Evolutionary conservation across 2,797 vertebrate species (phyloP).

Genomic region (Clarias pachynema): DNA sequence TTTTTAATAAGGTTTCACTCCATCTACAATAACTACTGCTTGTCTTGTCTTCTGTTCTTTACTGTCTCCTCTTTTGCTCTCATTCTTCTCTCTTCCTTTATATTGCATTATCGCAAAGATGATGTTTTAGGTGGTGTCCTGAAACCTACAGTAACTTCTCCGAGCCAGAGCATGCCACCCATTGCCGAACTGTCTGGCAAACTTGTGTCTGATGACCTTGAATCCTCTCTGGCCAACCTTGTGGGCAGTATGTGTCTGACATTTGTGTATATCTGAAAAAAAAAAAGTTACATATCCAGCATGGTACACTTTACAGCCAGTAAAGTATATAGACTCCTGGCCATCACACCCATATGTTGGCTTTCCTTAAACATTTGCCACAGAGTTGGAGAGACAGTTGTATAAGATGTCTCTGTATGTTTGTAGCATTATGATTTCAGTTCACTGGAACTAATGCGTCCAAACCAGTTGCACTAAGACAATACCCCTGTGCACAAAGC

Average conservation of each 20-base stretch:
- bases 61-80: conserved; percentile 27
- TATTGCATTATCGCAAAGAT: conserved; percentile 75
- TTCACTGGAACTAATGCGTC: not conserved
- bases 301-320: not conserved
- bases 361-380: not conserved
- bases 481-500: not conserved
- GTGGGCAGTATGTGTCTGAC: conserved; percentile 88
- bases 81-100: conserved; percentile 32
- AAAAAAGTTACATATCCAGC: not conserved
- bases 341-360: not conserved
- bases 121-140: conserved; percentile 91
- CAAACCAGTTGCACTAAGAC: not conserved
- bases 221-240: conserved; percentile 94
- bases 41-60: conserved; percentile 24
- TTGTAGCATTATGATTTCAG: not conserved
- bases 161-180: conserved; percentile 83
- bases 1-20: conserved; percentile 21
- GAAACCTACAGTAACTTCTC: conserved; percentile 91
- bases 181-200: conserved; percentile 83
- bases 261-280: not conserved
- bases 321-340: not conserved
- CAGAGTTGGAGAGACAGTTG: not conserved
- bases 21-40: conserved; percentile 46
- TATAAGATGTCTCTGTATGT: not conserved
- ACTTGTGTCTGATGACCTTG: conserved; percentile 91